Evolutionary conservation across 2,113 vertebrate genomes (phyloP).

Genomic region (Clupea harengus): DNA sequence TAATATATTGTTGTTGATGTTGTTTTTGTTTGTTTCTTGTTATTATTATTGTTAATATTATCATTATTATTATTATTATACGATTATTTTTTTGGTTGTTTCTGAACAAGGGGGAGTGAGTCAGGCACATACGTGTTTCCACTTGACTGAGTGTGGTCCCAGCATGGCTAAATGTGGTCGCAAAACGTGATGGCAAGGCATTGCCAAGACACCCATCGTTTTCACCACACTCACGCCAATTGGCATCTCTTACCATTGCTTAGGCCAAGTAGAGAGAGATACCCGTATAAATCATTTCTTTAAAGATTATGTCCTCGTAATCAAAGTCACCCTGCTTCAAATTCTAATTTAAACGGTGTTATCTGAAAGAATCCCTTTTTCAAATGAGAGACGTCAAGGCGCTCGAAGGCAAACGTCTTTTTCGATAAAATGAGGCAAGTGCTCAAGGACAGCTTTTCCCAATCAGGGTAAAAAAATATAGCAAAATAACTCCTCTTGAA

Average conservation of each 20-base stretch:
- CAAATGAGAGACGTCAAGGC: neutral
- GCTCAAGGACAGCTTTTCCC: neutral
- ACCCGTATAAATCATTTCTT: conserved; percentile 69
- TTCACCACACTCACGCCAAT: conserved; percentile 67
- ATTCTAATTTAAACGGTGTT: neutral
- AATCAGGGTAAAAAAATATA: neutral
- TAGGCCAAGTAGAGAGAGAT: conserved; percentile 65
- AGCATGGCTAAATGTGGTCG: conserved; percentile 73
- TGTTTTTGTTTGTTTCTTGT: neutral
- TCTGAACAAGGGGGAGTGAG: conserved; percentile 38
- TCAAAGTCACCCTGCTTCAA: neutral
- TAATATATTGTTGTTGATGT: conserved; percentile 20
- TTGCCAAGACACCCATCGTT: conserved; percentile 68
- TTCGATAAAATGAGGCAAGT: neutral
- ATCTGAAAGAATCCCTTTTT: neutral
- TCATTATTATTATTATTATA: conserved; percentile 16
- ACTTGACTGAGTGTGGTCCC: conserved; percentile 64
- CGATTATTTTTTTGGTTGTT: conserved; percentile 28
- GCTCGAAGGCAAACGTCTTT: neutral
- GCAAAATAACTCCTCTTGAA: neutral
- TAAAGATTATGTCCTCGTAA: conserved; percentile 1
- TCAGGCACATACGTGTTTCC: conserved; percentile 62
- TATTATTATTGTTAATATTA: conserved; percentile 34
- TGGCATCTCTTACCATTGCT: conserved; percentile 62
- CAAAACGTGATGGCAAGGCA: conserved; percentile 65